Base-by-base conservation (phyloP, 2,888 invertebrate species). In the Colletes collaris region DNA sequence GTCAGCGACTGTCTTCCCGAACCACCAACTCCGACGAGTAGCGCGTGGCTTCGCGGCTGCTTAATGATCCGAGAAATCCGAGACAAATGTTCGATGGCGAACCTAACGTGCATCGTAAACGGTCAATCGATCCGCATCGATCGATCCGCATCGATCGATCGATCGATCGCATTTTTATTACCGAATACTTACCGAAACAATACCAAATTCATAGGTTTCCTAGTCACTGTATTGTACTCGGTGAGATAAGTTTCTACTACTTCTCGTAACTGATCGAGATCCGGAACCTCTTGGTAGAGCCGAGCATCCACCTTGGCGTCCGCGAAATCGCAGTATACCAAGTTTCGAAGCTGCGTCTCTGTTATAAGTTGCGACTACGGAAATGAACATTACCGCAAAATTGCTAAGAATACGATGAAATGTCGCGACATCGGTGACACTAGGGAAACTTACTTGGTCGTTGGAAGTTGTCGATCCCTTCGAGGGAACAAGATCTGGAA, bases 191-290 rank as follows among this genome's bases (percentile, higher is more conserved):
- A 97, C 96, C 96, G 96, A 93, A 98, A 98, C 50, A 99, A 94
- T 3, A 99, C 98, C 70, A 99, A 94, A 93, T 98, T 97, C 99
- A 99, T 99, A 0, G 98, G 98, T 90, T 98, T 98, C 93, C 98
- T 99, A 10, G 97, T 97, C 97, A 99, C 97, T 85, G 97, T 97
- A 92, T 99, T 99, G 91, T 96, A 98, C 91, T 99, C 99, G 0
- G 96, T 96, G 13, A 99, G 94, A 93, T 97, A 98, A 0, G 96
- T 96, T 87, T 99, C 98, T 0, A 98, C 98, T 6, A 98, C 97
- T 0, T 95, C 94, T 75, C 96, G 95, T 72, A 99, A 93, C 83
- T 96, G 95, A 56, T 97, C 97, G 90, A 98, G 94, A 91, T 98
- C 97, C 1, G 94, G 93, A 0, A 98, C 98, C 94, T 99, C 98